These are phyloP conservation scores for Phodopus roborovskii DNA, from an alignment of 2,113 vertebrate genomes.

Conservation along the genomic window DNA sequence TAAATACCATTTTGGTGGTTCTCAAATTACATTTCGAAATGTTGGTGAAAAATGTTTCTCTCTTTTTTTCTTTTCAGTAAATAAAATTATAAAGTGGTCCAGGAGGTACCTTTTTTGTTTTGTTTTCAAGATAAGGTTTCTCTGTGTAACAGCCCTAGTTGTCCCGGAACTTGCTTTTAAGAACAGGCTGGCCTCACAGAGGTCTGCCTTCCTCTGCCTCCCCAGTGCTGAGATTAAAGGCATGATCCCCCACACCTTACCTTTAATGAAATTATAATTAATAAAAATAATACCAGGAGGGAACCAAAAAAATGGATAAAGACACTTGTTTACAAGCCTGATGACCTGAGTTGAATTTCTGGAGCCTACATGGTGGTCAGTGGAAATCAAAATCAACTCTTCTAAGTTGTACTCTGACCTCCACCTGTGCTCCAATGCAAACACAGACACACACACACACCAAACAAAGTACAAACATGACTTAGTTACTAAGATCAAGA, in stretches of 20 bases:
- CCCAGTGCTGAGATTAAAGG: neutral
- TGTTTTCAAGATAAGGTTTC: neutral
- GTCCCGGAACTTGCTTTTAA: neutral
- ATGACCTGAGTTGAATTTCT: neutral
- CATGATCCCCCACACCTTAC: neutral
- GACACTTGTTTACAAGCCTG: neutral
- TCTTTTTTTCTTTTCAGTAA: neutral
- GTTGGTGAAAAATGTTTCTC: neutral
- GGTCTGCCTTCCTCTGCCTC: neutral
- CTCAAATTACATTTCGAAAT: neutral
- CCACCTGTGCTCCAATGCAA: neutral
- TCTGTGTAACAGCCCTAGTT: neutral
- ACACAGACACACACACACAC: neutral
- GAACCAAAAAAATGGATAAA: neutral
- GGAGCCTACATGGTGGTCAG: neutral
- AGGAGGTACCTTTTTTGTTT: neutral
- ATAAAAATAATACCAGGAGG: neutral
- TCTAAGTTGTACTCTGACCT: neutral
- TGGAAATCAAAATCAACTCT: too few relatives aligned
- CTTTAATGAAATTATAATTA: neutral
- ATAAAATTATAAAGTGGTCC: neutral
- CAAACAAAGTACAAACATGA: neutral
- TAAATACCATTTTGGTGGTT: neutral
- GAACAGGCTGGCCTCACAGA: neutral
- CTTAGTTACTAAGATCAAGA: neutral